Conservation (phyloP, 2,888 invertebrate species). For the Hirtodrosophila histrioides region DNA sequence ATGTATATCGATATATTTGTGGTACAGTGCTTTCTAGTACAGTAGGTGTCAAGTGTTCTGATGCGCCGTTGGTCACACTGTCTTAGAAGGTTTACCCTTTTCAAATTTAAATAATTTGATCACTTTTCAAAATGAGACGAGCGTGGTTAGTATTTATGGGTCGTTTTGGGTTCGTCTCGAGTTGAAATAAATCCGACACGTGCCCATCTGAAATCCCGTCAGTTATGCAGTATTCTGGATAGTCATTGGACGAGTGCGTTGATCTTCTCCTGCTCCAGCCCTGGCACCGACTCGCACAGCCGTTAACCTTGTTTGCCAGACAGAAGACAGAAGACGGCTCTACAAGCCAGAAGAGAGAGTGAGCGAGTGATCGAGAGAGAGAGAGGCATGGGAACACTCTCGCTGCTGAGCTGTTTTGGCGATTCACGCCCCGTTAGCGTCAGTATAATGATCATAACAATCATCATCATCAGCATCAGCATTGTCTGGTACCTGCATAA, state of each 20-base stretch:
- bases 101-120: too few relatives aligned
- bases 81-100: too few relatives aligned
- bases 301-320: constrained; percentile 59
- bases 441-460: constrained; percentile 4
- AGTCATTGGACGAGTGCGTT: constrained; percentile 28
- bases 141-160: too few relatives aligned
- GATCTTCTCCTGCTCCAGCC: constrained; percentile 37
- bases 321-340: neutral
- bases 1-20: too few relatives aligned
- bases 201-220: neutral
- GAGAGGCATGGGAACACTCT: constrained; percentile 7
- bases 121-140: too few relatives aligned
- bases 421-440: constrained; percentile 44
- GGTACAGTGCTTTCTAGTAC: too few relatives aligned
- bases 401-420: constrained; percentile 20
- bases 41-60: too few relatives aligned
- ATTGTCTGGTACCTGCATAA: constrained; percentile 51
- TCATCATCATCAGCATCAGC: constrained; percentile 9
- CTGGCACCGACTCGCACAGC: constrained; percentile 33
- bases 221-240: constrained; percentile 1
- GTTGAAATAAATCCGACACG: too few relatives aligned
- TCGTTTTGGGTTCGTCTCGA: too few relatives aligned
- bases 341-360: neutral
- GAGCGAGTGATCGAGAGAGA: constrained; percentile 3
- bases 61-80: too few relatives aligned